Evolutionary conservation across 2,113 vertebrate species (phyloP), one percentile per base, ranked within the genome.

Genomic region (Pteropus alecto): DNA sequence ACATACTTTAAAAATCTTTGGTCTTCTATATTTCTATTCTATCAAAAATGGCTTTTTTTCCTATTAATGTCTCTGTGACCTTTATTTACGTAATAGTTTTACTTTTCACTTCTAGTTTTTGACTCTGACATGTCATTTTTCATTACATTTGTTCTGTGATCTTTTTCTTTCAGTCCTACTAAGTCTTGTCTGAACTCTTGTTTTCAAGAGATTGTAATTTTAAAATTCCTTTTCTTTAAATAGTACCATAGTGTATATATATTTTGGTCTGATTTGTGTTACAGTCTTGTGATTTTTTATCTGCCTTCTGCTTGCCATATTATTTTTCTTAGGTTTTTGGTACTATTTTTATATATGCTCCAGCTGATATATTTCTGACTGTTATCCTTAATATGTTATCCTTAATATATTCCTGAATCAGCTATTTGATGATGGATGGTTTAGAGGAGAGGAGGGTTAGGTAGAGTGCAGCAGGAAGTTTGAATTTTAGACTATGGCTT

Each of bases 311-410:
- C 74, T 92, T 84, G 68, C 24, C 33, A 73, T 70, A 58, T 35
- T 78, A 14, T 76, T 95, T 96, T 71, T n/a, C 70, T 83, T 77
- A 77, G 67, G 30, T 16, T 74, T 82, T 86, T 94, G 24, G 58
- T 51, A 70, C 43, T 95, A 21, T 96, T 51, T 95, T 81, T 58
- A 19, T 83, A 15, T 24, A 68, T 41, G 22, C 28, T 21, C 35
- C 61, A 85, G 68, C 2, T 61, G 78, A 43, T 35, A 43, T 90
- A 82, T 74, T 46, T 16, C 28, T 79, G 76, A 78, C 15, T 68
- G 1, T 33, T 82, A 14, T 28, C 38, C 38, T 38, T 38, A 38
- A 38, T 38, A 38, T 38, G 4, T 83, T 2, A 41, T 21, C 38
- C 77, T 28, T 60, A 67, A 86, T 41, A 9, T 0, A 46, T 14